Conservation (phyloP, 2,113 vertebrate species). For the Rutilus rutilus region DNA sequence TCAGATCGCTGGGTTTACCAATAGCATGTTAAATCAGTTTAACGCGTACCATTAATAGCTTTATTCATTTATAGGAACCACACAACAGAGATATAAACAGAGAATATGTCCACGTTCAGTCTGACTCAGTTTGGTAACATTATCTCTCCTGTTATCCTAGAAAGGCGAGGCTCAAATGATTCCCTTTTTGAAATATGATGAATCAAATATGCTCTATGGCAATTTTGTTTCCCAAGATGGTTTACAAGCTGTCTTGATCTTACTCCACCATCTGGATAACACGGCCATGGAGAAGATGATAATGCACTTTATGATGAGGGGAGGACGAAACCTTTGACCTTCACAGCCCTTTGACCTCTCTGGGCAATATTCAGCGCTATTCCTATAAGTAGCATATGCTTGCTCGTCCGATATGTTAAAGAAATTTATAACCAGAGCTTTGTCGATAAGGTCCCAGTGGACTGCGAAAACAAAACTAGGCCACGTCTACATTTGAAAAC, state of each 20-base stretch:
- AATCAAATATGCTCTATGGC: constrained; percentile 75
- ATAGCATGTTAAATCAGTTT: neutral
- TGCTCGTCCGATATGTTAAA: constrained; percentile 72
- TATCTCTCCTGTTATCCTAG: constrained; percentile 9
- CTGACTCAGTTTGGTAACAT: constrained; percentile 4
- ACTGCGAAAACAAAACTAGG: neutral
- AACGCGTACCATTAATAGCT: neutral
- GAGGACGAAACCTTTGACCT: constrained; percentile 80
- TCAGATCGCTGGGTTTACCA: constrained; percentile 19
- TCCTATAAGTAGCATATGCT: constrained; percentile 80
- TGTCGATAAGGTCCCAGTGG: constrained; percentile 47
- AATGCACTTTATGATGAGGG: constrained; percentile 82
- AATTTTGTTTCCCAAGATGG: constrained; percentile 71
- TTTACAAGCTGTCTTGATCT: constrained; percentile 71
- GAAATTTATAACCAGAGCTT: constrained; percentile 68
- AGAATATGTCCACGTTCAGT: neutral
- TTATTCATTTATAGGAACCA: neutral
- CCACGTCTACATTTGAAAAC: too few species aligned
- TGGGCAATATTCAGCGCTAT: constrained; percentile 75
- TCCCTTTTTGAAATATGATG: constrained; percentile 79
- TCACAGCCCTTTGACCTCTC: constrained; percentile 78
- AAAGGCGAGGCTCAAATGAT: constrained; percentile 51
- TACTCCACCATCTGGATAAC: constrained; percentile 75
- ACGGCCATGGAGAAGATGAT: constrained; percentile 63
- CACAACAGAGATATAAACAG: neutral